Percentiles rank a stretch among this genome's conserved stretches.
Evolutionary conservation across 2,797 vertebrate species (phyloP).

Genomic region (Anguilla obscura): DNA sequence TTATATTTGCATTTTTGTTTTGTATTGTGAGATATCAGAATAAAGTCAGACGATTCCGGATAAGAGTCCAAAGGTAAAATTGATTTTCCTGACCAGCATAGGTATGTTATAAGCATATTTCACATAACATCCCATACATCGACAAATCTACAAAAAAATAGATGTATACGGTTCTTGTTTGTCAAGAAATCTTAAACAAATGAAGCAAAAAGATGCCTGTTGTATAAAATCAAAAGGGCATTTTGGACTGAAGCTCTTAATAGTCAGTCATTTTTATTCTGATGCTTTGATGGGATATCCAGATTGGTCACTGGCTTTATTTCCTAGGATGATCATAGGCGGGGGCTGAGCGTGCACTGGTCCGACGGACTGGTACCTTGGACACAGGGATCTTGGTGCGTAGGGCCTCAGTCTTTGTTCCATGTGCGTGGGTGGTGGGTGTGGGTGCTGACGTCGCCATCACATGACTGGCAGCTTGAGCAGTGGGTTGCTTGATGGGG

Average conservation of each 20-base stretch:
- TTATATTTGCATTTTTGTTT: neutral
- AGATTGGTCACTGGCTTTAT: slow-evolving; percentile 58
- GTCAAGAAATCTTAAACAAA: slow-evolving; percentile 5
- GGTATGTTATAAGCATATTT: neutral
- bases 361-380: slow-evolving; percentile 88
- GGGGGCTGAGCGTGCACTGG: slow-evolving; percentile 60
- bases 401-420: slow-evolving; percentile 78
- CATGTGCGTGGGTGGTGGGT: slow-evolving; percentile 68
- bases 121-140: slow-evolving; percentile 4
- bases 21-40: neutral
- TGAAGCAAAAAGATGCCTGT: neutral
- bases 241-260: slow-evolving; percentile 24
- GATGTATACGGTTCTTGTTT: slow-evolving; percentile 4
- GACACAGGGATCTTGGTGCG: slow-evolving; percentile 97
- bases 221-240: neutral
- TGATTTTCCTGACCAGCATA: slow-evolving; percentile 1
- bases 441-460: slow-evolving; percentile 49
- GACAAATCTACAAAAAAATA: slow-evolving; percentile 10
- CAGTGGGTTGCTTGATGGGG: slow-evolving; percentile 84
- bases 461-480: slow-evolving; percentile 61
- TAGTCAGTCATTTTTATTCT: neutral
- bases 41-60: slow-evolving; percentile 18
- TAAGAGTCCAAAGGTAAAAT: slow-evolving; percentile 7
- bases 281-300: neutral
- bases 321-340: slow-evolving; percentile 80